Evolutionary conservation across 2,797 vertebrate species (phyloP).

Genomic region (Pristis pectinata): DNA sequence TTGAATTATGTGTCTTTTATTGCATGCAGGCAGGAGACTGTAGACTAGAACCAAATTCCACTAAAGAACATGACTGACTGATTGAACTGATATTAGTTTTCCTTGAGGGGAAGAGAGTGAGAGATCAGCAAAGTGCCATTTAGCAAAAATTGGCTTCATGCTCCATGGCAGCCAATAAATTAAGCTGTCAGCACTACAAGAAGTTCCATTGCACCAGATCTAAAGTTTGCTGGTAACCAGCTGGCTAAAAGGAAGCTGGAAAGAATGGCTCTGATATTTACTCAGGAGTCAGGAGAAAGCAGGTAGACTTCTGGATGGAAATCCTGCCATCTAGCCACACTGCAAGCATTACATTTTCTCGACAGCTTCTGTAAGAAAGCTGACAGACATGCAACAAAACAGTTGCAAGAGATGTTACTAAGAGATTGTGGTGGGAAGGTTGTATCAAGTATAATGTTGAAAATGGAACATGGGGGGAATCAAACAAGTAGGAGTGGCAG

Average conservation of each 20-base stretch:
- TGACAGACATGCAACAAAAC: no score
- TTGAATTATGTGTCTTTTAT: constrained; percentile 22
- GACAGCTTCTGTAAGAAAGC: no score
- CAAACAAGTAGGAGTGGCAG: no score
- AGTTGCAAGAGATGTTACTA: neutral
- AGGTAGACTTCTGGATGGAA: neutral
- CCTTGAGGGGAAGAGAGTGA: constrained; percentile 25
- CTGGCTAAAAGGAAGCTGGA: constrained; percentile 8
- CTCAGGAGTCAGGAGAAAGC: neutral
- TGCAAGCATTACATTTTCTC: no score
- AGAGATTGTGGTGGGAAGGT: neutral
- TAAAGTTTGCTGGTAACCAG: constrained; percentile 4
- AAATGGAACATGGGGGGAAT: neutral
- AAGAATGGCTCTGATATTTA: constrained; percentile 3
- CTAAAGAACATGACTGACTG: constrained; percentile 11
- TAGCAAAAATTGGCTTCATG: constrained; percentile 33
- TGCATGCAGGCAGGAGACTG: neutral
- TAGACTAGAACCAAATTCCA: constrained; percentile 9
- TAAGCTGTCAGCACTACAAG: constrained; percentile 5
- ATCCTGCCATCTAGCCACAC: no score
- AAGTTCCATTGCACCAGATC: constrained; percentile 27
- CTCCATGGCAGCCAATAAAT: constrained; percentile 23
- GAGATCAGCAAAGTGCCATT: constrained; percentile 32
- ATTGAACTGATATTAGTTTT: constrained; percentile 36
- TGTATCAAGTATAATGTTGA: neutral